These are phyloP conservation scores for Melinaea menophilus DNA, from an alignment of 2,888 invertebrate species.

Conservation along the genomic window DNA sequence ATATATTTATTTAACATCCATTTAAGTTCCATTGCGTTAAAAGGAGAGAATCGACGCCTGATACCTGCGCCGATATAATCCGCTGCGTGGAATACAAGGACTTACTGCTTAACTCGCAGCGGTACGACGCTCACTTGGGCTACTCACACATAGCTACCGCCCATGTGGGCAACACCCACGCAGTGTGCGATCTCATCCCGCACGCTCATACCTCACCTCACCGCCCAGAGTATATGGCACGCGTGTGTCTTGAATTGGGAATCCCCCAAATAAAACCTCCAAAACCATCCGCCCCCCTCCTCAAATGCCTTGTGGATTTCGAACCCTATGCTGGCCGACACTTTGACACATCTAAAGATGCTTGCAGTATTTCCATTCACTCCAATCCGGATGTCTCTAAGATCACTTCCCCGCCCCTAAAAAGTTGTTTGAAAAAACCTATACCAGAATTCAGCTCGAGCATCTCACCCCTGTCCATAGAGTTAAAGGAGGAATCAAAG, in stretches of 20 bases:
- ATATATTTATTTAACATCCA: conserved; percentile 1
- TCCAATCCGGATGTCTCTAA: conserved; percentile 66
- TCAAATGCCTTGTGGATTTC: conserved; percentile 59
- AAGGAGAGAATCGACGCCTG: conserved; percentile 58
- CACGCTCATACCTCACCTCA: conserved; percentile 33
- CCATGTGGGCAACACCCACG: conserved; percentile 38
- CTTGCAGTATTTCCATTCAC: conserved; percentile 63
- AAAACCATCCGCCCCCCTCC: conserved; percentile 45
- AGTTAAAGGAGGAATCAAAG: conserved; percentile 47
- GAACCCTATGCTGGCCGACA: conserved; percentile 54
- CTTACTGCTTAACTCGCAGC: conserved; percentile 46
- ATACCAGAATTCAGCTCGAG: conserved; percentile 53
- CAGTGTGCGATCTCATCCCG: conserved; percentile 68
- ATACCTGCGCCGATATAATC: conserved; percentile 70
- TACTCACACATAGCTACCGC: too few species aligned
- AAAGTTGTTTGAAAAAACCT: conserved; percentile 68
- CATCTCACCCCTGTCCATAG: conserved; percentile 61
- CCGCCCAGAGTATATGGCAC: conserved; percentile 55
- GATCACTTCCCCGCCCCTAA: conserved; percentile 60
- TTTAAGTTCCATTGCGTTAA: conserved; percentile 15
- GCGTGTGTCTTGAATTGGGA: conserved; percentile 78
- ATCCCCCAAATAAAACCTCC: conserved; percentile 44
- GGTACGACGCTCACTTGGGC: conserved; percentile 45
- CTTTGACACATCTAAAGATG: conserved; percentile 57
- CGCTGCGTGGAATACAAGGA: conserved; percentile 67